Evolutionary conservation across 1,140 invertebrate species (phyloP), one percentile per base, ranked within the genome.

Genomic region (Cydia fagiglandana): DNA sequence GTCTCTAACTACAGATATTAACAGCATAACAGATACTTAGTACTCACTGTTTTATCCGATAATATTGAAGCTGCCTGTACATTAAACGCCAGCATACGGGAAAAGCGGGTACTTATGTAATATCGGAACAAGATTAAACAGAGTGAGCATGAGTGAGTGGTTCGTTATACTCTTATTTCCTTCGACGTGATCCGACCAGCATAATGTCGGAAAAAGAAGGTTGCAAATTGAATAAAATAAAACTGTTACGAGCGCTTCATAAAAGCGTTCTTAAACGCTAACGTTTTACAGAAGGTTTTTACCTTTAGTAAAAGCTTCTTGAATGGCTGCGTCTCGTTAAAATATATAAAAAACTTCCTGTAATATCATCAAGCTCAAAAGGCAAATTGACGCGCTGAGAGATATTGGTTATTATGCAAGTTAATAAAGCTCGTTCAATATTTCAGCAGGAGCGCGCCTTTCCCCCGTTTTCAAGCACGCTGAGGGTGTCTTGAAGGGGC

Each of bases 361-460:
- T 24, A 20, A 61, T 61, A 61, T 20, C 5, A 7, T 24, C 15
- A 24, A 9, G 9, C 17, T 61, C 17, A 61, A 24, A 61, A 61
- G 56, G 12, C 17, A 66, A 66, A 66, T 34, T n/a, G 28, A 66
- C 64, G 64, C 30, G n/a, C 13, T 5, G 30, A 15, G n/a, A 38
- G 28, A 34, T 66, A 66, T 66, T 66, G 28, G 20, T 64, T 64
- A 66, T 30, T 6, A 34, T 66, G 34, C 64, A 34, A 66, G 64
- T 66, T 34, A 66, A 66, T 66, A 34, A 66, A 66, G 13, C 64
- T 66, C 3, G 64, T 66, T 66, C 28, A 66, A 66, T 66, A 64
- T 24, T 64, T 12, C 30, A 66, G 64, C 4, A 66, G 56, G 28
- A 34, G 64, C 28, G 64, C 24, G 28, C 30, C 28, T 66, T 15